A percentile compares a stretch with the other conserved stretches of the same genome.
phyloP scores from a whole-genome alignment of 2,113 vertebrate genomes.

The Paradoxurus hermaphroditus region DNA sequence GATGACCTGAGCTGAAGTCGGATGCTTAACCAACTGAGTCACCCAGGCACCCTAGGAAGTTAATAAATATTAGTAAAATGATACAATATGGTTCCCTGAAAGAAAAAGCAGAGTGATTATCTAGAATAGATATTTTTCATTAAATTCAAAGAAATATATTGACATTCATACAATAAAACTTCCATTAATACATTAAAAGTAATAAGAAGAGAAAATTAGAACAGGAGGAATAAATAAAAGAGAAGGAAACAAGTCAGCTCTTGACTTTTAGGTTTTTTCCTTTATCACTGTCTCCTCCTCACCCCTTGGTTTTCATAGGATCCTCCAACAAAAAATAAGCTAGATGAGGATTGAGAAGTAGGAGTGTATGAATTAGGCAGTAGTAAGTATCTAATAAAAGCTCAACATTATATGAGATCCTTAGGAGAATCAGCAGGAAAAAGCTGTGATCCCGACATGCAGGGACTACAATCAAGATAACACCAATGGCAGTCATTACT shows the following conservation, averaged over 20 bases:
- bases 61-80: neutral
- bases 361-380: neutral
- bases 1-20: too few relatives aligned
- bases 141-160: neutral
- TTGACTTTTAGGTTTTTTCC: neutral
- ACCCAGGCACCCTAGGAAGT: too few relatives aligned
- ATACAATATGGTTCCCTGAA: neutral
- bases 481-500: neutral
- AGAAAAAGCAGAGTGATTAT: neutral
- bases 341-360: neutral
- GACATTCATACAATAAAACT: neutral
- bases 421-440: neutral
- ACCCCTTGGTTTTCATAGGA: neutral
- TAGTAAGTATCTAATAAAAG: neutral
- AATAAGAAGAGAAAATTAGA: neutral
- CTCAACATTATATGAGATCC: neutral
- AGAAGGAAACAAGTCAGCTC: neutral
- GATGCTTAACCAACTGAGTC: too few relatives aligned
- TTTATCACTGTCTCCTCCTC: neutral
- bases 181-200: neutral
- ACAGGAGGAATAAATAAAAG: neutral
- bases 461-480: neutral
- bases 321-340: conserved; percentile 1
- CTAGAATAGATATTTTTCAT: neutral
- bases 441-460: neutral